Percentiles rank a stretch among this genome's conserved stretches.
Evolutionary conservation across 2,888 invertebrate species (phyloP).

Genomic region (Aplocera efformata): DNA sequence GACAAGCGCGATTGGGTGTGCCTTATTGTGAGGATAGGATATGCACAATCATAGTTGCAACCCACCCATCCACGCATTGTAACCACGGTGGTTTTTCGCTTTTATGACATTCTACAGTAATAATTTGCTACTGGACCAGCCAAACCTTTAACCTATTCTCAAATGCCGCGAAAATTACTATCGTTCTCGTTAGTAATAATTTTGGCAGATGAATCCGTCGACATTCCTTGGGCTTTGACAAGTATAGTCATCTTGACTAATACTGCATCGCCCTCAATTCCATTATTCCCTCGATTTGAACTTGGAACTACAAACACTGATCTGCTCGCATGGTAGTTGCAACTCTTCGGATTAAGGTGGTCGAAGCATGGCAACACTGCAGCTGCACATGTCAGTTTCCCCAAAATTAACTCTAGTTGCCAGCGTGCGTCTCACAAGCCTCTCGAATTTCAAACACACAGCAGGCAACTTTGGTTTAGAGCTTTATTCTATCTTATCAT

Average conservation of each 20-base stretch:
- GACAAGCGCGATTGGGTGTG: conserved; percentile 37
- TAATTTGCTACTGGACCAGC: conserved; percentile 46
- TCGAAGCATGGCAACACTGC: conserved; percentile 17
- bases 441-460: conserved; percentile 2
- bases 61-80: conserved; percentile 36
- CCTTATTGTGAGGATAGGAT: conserved; percentile 33
- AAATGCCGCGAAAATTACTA: conserved; percentile 28
- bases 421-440: neutral
- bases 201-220: conserved; percentile 4
- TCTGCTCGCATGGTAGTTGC: conserved; percentile 6
- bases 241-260: neutral
- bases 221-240: conserved; percentile 9
- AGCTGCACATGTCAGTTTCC: conserved; percentile 10
- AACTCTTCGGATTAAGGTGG: conserved; percentile 9
- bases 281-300: conserved; percentile 1
- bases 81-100: conserved; percentile 32
- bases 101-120: conserved; percentile 32
- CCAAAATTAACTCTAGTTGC: neutral
- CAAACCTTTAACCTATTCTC: conserved; percentile 42
- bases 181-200: neutral
- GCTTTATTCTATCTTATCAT: too few species aligned
- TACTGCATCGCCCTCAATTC: conserved; percentile 7
- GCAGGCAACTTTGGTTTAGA: neutral
- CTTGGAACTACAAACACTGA: neutral
- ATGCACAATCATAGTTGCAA: conserved; percentile 36